phyloP scores from a whole-genome alignment of 2,113 vertebrate genomes.

The Apaloderma vittatum region DNA sequence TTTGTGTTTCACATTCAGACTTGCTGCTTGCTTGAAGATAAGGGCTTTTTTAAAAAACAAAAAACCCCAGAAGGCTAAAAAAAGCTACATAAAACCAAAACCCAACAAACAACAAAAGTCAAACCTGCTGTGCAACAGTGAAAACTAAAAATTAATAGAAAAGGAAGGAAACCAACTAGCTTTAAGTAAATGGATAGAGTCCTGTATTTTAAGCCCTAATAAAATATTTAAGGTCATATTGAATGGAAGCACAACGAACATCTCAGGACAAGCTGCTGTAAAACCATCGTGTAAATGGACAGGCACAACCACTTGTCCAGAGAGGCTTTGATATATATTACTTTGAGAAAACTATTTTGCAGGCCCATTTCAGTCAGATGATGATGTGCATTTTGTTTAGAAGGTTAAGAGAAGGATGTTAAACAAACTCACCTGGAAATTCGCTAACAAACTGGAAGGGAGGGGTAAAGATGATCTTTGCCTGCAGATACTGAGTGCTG shows the following conservation, averaged over 20 bases:
- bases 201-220: neutral
- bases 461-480: neutral
- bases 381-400: neutral
- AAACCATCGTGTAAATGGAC: neutral
- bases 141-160: neutral
- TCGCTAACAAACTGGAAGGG: neutral
- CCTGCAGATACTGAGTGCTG: neutral
- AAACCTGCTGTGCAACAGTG: neutral
- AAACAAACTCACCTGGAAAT: neutral
- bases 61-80: neutral
- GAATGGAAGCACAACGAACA: neutral
- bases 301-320: neutral
- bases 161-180: rapidly evolving
- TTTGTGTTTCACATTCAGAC: neutral
- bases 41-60: neutral
- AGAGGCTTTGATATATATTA: neutral
- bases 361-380: neutral
- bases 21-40: neutral
- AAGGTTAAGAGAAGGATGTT: neutral
- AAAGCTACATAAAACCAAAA: neutral
- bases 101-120: too few species aligned
- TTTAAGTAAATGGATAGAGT: neutral
- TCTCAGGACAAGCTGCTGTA: neutral
- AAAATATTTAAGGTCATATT: neutral
- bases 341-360: neutral